These are phyloP conservation scores for Phalloptychus januarius DNA, from an alignment of 2,797 vertebrate species.

Conservation along the genomic window DNA sequence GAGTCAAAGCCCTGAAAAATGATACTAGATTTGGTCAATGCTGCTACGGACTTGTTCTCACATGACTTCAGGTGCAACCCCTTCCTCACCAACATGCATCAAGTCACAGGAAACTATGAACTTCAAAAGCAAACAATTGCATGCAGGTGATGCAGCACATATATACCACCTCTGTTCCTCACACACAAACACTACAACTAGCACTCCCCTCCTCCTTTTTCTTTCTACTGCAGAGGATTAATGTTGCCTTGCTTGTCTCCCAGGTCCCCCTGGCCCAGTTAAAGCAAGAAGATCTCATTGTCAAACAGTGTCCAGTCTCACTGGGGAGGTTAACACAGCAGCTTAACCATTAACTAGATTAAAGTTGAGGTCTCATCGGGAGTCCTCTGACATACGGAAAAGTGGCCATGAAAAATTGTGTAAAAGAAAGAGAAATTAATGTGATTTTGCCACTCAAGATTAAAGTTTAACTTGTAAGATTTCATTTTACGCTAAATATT, in stretches of 20 bases:
- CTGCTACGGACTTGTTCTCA: slow-evolving; percentile 48
- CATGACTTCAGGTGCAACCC: slow-evolving; percentile 61
- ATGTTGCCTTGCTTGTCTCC: slow-evolving; percentile 55
- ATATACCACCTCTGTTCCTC: slow-evolving; percentile 18
- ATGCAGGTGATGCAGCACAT: slow-evolving; percentile 10
- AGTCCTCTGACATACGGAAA: slow-evolving; percentile 53
- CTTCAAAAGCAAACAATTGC: slow-evolving; percentile 13
- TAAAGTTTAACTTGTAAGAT: no score
- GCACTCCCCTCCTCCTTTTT: slow-evolving; percentile 33
- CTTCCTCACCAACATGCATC: slow-evolving; percentile 38
- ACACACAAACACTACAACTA: slow-evolving; percentile 23
- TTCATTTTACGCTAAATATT: neutral
- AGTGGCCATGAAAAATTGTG: slow-evolving; percentile 46
- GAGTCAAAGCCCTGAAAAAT: slow-evolving; percentile 45
- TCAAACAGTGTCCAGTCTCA: slow-evolving; percentile 75
- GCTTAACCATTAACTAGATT: slow-evolving; percentile 82
- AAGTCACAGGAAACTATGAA: slow-evolving; percentile 48
- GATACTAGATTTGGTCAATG: slow-evolving; percentile 63
- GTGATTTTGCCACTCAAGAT: neutral
- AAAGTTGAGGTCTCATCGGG: slow-evolving; percentile 50
- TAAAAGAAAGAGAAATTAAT: slow-evolving; percentile 24
- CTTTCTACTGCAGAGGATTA: slow-evolving; percentile 51
- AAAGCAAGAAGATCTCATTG: slow-evolving; percentile 71
- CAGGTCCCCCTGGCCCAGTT: slow-evolving; percentile 66
- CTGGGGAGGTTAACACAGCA: slow-evolving; percentile 68